Base-by-base conservation (phyloP, 2,797 vertebrate genomes). In the Delichon dasypus region DNA sequence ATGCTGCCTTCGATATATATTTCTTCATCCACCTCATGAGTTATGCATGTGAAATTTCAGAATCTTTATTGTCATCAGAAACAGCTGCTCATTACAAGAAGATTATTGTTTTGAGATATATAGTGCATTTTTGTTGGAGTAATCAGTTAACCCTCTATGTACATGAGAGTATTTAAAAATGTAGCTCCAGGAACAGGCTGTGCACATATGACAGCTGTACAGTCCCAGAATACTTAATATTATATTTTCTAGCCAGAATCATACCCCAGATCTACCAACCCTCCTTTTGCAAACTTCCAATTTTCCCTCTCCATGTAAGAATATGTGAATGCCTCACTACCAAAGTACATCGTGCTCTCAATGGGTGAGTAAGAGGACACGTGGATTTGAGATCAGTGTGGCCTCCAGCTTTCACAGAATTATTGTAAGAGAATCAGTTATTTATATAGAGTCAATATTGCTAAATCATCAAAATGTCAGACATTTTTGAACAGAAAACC, bases 51-150 rank as follows among this genome's bases (percentile, higher is more conserved):
- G 38, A 48, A 86, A 90, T 94, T 94, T 86, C 66, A 76, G 70
- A 88, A 76, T 84, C 62, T 88, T 92, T 95, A 86, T 92, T 94
- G 89, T 85, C 53, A 68, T 75, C 67, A 81, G 87, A 95, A 96
- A 75, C 55, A 90, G 66, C 66, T 95, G 86, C 77, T 93, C 89
- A 75, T 95, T 96, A 84, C 77, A 85, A 85, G 4, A 68, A 93
- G 86, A 96, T 95, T 93, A 94, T 88, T 83, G 73, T 88, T 94
- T 92, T 89, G 89, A 88, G 71, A 58, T 81, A 73, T 58, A 68
- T 11, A 38, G 29, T 83, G 48, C 65, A 61, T 89, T 92, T 89
- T 26, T 61, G 44, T 47, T 76, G 64, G 66, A 85, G 60, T 78
- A 92, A 62, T 48, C 78, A 68, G 72, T 96, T 96, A 96, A 94